Evolutionary conservation across 2,113 vertebrate genomes (phyloP), one percentile per base, ranked within the genome.

Genomic region (Bufo gargarizans): DNA sequence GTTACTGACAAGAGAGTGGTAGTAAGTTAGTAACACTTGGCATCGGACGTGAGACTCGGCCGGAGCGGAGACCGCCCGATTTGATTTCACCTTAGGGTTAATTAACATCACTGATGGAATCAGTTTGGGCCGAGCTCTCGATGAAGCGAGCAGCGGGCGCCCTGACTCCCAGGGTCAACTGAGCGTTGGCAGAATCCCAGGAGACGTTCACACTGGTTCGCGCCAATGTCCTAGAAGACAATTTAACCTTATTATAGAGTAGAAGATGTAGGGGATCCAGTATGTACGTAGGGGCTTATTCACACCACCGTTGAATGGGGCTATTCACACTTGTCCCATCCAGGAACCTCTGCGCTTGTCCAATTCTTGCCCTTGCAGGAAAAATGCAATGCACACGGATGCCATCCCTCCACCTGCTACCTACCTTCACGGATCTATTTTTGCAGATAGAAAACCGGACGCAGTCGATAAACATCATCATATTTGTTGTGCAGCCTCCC

Each of bases 1-100:
- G 77, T 78, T 20, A 56, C 77, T 55, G 77, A 77, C 58, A 84
- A 16, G 49, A 71, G 55, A 84, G 67, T 72, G 50, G 72, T 74
- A 56, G 43, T 14, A 13, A 85, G 33, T 33, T 33, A 33, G 33
- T 33, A 33, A 33, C 20, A 43, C 49, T 11, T 16, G 11, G 3
- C 43, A n/a, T 72, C 65, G 58, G 82, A 53, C 45, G 8, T 17
- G 4, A 56, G 20, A 16, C 65, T 53, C 5, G 10, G 49, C 45
- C 9, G 43, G 59, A 47, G 33, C 45, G 0, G 20, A 11, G 33
- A 49, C 7, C 47, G 67, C 17, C 61, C 17, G 65, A 85, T 33
- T 20, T 4, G 22, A 43, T 74, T 56, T 72, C 83, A 58, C 67
- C 67, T 56, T 12, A 10, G 55, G 83, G 83, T 85, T 85, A 85